Evolutionary conservation across 2,797 vertebrate species (phyloP).

Genomic region (Girardinus metallicus): DNA sequence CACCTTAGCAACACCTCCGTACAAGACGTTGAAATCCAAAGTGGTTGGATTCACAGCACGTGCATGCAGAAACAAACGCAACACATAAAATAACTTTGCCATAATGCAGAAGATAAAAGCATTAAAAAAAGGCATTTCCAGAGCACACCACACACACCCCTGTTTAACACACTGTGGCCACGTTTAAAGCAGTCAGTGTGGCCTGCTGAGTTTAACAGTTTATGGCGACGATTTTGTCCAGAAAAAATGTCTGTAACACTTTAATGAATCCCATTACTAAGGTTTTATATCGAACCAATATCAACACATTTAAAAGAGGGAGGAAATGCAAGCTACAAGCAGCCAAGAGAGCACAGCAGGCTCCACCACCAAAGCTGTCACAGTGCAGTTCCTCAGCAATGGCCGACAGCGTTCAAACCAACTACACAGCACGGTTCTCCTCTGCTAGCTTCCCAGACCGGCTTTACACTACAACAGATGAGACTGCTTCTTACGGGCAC

Average conservation of each 20-base stretch:
- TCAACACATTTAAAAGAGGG: background rate
- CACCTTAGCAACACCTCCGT: background rate
- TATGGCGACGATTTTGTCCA: background rate
- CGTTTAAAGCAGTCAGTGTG: background rate
- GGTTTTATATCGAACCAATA: background rate
- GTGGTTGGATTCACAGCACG: background rate
- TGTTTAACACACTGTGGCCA: background rate
- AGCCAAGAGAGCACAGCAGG: background rate
- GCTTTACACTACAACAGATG: background rate
- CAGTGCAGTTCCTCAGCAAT: slow-evolving; percentile 42
- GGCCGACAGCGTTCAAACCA: slow-evolving; percentile 53
- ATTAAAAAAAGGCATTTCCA: background rate
- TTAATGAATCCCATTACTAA: background rate
- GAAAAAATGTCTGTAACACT: background rate
- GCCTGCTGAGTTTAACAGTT: background rate
- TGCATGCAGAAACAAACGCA: background rate
- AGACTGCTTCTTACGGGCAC: slow-evolving; percentile 6
- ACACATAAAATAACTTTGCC: background rate
- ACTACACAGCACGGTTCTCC: slow-evolving; percentile 17
- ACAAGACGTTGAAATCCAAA: background rate
- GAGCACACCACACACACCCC: background rate
- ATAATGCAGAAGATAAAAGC: background rate
- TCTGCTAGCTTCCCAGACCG: background rate
- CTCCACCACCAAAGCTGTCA: slow-evolving; percentile 19
- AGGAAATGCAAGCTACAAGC: background rate